Conservation (phyloP, 2,797 vertebrate species). For the Momotus momota region DNA sequence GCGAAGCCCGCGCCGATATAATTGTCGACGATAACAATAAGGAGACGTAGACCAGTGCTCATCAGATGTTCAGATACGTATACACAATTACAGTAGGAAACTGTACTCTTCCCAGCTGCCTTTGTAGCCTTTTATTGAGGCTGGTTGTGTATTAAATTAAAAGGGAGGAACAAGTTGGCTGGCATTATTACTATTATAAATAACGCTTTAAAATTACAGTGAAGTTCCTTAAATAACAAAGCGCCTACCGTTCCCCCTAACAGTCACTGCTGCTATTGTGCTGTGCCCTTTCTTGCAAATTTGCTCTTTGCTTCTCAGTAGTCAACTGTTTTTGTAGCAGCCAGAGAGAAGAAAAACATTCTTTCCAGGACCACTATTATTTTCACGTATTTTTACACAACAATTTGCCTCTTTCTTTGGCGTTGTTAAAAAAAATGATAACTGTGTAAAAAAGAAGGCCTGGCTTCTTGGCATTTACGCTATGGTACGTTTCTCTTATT, state of each 20-base stretch:
- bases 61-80: constrained; percentile 50
- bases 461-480: constrained; percentile 27
- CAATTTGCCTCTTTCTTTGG: constrained; percentile 72
- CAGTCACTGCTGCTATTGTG: constrained; percentile 70
- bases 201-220: constrained; percentile 70
- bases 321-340: constrained; percentile 75
- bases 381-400: constrained; percentile 77
- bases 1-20: constrained; percentile 72
- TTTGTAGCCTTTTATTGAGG: constrained; percentile 68
- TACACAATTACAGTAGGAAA: constrained; percentile 60
- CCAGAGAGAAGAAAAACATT: constrained; percentile 77
- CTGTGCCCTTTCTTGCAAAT: constrained; percentile 71
- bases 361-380: constrained; percentile 73
- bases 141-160: constrained; percentile 67
- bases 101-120: constrained; percentile 68
- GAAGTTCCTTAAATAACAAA: constrained; percentile 74
- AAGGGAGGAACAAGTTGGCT: constrained; percentile 55
- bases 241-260: constrained; percentile 63
- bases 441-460: constrained; percentile 48
- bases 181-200: constrained; percentile 70
- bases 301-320: constrained; percentile 77
- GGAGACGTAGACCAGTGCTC: constrained; percentile 58
- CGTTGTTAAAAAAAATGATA: constrained; percentile 48
- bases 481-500: constrained; percentile 10
- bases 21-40: constrained; percentile 76